phyloP scores from a whole-genome alignment of 2,888 invertebrate genomes.

The Frankliniella fusca region DNA sequence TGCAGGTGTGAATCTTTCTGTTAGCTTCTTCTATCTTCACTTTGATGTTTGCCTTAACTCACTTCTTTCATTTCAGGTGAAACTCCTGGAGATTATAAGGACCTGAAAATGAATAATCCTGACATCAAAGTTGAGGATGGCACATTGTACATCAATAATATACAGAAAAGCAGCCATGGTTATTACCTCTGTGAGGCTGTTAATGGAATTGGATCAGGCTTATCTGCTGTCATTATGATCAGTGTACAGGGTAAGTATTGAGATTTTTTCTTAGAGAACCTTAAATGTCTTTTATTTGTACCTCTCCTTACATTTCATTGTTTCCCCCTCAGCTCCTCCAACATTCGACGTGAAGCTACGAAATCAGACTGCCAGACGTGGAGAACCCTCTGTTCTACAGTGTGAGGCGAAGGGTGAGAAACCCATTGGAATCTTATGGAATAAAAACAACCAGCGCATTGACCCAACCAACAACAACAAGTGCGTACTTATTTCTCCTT shows the following conservation, averaged over 20 bases:
- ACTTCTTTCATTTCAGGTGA: conserved; percentile 59
- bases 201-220: conserved; percentile 90
- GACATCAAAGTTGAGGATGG: conserved; percentile 92
- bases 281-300: conserved; percentile 5
- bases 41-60: not conserved
- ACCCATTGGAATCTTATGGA: conserved; percentile 92
- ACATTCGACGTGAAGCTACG: conserved; percentile 88
- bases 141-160: conserved; percentile 81
- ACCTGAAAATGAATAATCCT: conserved; percentile 83
- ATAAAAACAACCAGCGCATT: conserved; percentile 87
- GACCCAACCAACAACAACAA: conserved; percentile 85
- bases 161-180: conserved; percentile 89
- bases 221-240: conserved; percentile 89
- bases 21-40: not conserved
- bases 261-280: not conserved
- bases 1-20: conserved; percentile 64
- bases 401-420: conserved; percentile 92
- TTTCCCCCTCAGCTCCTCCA: conserved; percentile 67
- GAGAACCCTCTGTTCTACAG: conserved; percentile 84
- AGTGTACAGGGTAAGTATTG: conserved; percentile 78
- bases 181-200: conserved; percentile 94
- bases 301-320: conserved; percentile 26
- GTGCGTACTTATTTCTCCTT: conserved; percentile 36
- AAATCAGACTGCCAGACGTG: conserved; percentile 85
- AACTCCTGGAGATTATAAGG: conserved; percentile 88